Percentiles rank a stretch among this genome's conserved stretches.
phyloP scores from a whole-genome alignment of 1,140 invertebrate species.

The Nephotettix cincticeps region DNA sequence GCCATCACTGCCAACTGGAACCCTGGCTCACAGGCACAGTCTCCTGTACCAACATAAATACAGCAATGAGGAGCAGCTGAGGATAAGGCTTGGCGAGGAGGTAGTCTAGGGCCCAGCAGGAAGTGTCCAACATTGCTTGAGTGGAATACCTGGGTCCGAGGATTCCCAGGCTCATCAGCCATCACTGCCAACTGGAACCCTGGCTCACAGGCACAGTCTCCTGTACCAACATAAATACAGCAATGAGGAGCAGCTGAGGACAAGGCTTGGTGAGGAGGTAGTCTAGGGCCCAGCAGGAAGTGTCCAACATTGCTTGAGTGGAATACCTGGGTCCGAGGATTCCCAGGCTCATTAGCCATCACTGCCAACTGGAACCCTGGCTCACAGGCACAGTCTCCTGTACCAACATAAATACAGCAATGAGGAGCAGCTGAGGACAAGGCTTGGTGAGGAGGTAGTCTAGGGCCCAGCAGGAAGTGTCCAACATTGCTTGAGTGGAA shows the following conservation, averaged over 20 bases:
- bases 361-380: background rate
- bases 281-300: background rate
- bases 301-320: background rate
- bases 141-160: conserved; percentile 10
- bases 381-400: background rate
- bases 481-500: too few species aligned
- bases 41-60: background rate
- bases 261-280: too few species aligned
- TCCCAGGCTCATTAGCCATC: background rate
- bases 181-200: background rate
- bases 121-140: background rate
- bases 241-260: too few species aligned
- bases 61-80: too few species aligned
- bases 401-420: too few species aligned
- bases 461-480: too few species aligned
- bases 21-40: background rate
- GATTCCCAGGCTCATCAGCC: background rate
- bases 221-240: background rate
- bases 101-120: background rate
- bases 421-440: too few species aligned
- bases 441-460: too few species aligned
- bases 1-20: background rate
- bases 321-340: conserved; percentile 8
- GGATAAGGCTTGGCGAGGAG: too few species aligned
- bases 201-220: background rate